phyloP scores from a whole-genome alignment of 2,113 vertebrate genomes.

The Gorsachius goisagi region DNA sequence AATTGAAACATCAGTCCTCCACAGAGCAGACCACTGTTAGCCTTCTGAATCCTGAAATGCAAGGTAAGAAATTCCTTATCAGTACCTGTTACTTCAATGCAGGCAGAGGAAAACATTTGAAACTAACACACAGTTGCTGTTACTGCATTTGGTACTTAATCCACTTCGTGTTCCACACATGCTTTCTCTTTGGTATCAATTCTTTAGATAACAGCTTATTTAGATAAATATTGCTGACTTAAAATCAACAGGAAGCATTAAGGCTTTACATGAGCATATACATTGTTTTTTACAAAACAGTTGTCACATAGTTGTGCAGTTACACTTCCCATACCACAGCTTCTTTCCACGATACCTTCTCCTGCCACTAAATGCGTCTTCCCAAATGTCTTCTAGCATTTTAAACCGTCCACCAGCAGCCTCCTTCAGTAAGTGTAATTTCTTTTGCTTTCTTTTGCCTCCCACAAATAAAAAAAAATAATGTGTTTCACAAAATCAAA shows the following conservation, averaged over 20 bases:
- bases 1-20: not conserved
- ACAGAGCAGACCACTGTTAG: not conserved
- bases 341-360: not conserved
- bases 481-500: not conserved
- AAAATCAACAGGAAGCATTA: not conserved
- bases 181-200: not conserved
- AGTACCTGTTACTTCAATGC: not conserved
- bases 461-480: not conserved
- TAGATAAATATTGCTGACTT: not conserved
- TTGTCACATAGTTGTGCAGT: not conserved
- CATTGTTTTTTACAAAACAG: not conserved
- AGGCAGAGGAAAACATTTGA: not conserved
- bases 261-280: not conserved
- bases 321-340: not conserved
- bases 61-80: not conserved
- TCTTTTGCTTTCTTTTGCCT: not conserved
- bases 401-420: not conserved
- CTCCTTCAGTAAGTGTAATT: not conserved
- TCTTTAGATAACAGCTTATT: not conserved
- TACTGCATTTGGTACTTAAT: not conserved
- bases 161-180: not conserved
- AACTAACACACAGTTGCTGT: not conserved
- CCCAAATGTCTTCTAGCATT: not conserved
- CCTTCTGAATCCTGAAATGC: not conserved
- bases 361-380: not conserved